Evolutionary conservation across 1,140 invertebrate species (phyloP).

Genomic region (Trinorchestia longiramus): DNA sequence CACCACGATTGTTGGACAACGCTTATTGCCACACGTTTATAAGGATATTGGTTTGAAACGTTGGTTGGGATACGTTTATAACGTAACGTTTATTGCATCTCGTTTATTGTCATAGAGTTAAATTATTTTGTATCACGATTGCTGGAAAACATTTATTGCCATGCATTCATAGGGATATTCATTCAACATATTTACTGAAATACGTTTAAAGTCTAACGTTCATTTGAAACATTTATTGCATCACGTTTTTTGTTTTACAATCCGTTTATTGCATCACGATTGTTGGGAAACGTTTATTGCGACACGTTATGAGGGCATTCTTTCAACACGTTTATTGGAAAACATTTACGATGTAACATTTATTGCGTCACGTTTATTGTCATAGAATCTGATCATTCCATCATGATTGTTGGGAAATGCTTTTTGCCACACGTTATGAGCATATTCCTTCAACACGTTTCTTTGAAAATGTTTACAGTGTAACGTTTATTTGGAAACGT

Average conservation of each 20-base stretch:
- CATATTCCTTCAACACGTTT: too few species aligned
- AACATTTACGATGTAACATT: background rate
- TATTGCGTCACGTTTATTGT: background rate
- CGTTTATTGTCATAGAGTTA: background rate
- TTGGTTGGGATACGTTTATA: background rate
- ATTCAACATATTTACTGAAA: background rate
- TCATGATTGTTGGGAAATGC: too few species aligned
- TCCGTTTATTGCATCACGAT: background rate
- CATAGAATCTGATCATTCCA: too few species aligned
- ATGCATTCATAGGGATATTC: background rate
- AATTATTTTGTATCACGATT: background rate
- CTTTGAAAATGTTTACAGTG: too few species aligned
- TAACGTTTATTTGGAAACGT: too few species aligned
- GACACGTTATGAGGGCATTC: background rate
- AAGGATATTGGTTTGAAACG: background rate
- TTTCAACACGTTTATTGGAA: background rate
- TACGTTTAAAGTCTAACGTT: background rate
- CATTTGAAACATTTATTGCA: background rate
- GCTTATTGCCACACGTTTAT: background rate
- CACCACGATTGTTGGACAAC: background rate
- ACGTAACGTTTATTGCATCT: background rate
- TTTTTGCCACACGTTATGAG: too few species aligned
- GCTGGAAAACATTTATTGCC: background rate
- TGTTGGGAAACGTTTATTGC: background rate
- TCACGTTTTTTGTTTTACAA: background rate